phyloP scores from a whole-genome alignment of 2,113 vertebrate species.

The human (Homo sapiens) region GRCh38 chr11:13692501-13693000 shows the following conservation, averaged over 20 bases:
- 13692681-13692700: not conserved
- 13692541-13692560: not conserved
- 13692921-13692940: not conserved
- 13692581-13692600: not conserved
- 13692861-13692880: constrained; percentile 26
- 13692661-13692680: not conserved
- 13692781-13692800: constrained; percentile 8
- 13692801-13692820: not conserved
- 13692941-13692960: not conserved
- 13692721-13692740: constrained; percentile 32
- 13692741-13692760: constrained; percentile 16
- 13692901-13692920: not conserved
- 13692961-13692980: constrained; percentile 17
- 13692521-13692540: not conserved
- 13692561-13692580: not conserved
- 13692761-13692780: not conserved
- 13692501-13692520: not conserved
- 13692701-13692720: not conserved
- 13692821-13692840: not conserved
- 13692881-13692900: constrained; percentile 23
- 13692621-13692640: not conserved
- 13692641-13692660: not conserved
- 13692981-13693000: constrained; percentile 42
- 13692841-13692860: constrained; percentile 24
- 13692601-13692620: not conserved